Base-by-base conservation (phyloP, 2,113 vertebrate genomes). In the Otolemur garnettii region DNA sequence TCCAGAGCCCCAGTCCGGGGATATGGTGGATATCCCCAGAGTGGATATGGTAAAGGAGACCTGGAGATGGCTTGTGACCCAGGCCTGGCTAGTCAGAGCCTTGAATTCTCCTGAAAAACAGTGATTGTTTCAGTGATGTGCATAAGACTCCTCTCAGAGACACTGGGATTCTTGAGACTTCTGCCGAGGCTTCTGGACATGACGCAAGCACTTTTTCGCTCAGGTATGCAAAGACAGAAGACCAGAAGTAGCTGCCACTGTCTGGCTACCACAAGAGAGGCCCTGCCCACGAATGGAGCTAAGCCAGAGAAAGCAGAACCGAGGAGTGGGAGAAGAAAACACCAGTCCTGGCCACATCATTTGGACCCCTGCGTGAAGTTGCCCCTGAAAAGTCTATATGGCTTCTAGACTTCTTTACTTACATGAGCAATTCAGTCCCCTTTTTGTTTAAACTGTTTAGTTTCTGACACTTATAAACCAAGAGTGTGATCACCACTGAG, bases 381-480 rank as follows among this genome's bases (percentile, higher is more conserved):
- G 42, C 18, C 35, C 53, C 53, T 38, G 6, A 85, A 55, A 42
- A n/a, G n/a, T 26, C 72, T 74, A 14, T 28, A 59, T 50, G 78
- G 42, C 45, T 42, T 64, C 57, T n/a, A 13, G 8, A 33, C 18
- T 59, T 95, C 68, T 64, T 78, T 81, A 38, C 1, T 94, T 78
- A n/a, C 4, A 18, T 82, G 30, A 62, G 33, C 21, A 64, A 87
- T 33, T 72, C 72, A 87, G 26, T 60, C 18, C 45, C 24, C 3
- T 69, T 75, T 91, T 45, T 82, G 74, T 45, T 81, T 87, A 79
- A 68, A 28, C 38, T 62, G 38, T 78, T 83, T 80, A 12, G 33
- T 74, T 90, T 84, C 80, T 80, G 12, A 38, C 50, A 72, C 28
- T 78, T 35, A 15, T 17, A 83, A 91, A 69, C 15, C 93, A 95